Base-by-base conservation (phyloP, 2,797 vertebrate genomes). In the Tarsius wallacei region DNA sequence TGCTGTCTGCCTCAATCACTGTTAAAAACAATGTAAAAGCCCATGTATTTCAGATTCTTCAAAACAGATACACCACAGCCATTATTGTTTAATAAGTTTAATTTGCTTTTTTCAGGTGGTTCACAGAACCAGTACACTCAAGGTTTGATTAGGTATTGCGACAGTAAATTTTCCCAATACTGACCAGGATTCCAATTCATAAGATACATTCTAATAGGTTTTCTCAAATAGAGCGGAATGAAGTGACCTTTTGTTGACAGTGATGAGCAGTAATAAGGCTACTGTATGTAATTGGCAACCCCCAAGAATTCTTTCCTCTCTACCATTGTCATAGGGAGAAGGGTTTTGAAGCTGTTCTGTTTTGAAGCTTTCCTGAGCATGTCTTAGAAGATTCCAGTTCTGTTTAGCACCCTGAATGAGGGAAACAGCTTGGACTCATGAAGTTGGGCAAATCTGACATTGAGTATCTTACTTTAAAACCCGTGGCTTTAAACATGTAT, bases 61-160 rank as follows among this genome's bases (percentile, higher is more conserved):
- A 57, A 70, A 90, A 93, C 13, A 95, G 71, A 94, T 47, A 93
- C 3, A 90, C 31, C 19, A 95, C 64, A 95, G 66, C 68, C 89
- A 93, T 61, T 94, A 64, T 51, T 73, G 89, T 96, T 98, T 97
- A 98, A 93, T 94, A 88, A 98, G 87, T 99, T 99, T 99, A 98
- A 98, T 99, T 98, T 98, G 28, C 61, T 91, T 91, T 63, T 95
- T 90, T 78, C 94, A 97, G 95, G 15, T 96, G 98, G 99, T 99
- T 99, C 99, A 99, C 84, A 99, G 99, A 99, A 99, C 99, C 99
- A 98, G 96, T 98, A 97, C 93, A 98, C 85, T 97, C 95, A 68
- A 97, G 94, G 31, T 98, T 98, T 97, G 82, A 93, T 94, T 93
- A 97, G 70, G 91, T 78, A 98, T 95, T 97, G 97, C 93, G 97